phyloP scores from a whole-genome alignment of 2,888 invertebrate genomes.

The Ceraclea dissimilis region DNA sequence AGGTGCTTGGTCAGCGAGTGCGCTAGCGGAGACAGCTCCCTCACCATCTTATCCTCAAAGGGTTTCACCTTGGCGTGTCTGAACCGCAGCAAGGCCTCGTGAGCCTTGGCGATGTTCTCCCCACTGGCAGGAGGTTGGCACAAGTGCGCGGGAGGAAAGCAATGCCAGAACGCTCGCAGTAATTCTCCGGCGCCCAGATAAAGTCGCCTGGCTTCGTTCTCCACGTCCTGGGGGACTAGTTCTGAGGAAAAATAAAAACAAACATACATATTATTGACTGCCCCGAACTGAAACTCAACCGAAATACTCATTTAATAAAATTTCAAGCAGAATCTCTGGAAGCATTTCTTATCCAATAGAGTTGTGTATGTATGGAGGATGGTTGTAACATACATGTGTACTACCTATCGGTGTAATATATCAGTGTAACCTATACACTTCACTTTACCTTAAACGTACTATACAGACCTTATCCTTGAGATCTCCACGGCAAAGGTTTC shows the following conservation, averaged over 20 bases:
- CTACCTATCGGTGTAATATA: too few species aligned
- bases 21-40: slow-evolving; percentile 73
- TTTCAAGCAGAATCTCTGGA: too few species aligned
- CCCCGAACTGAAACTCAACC: too few species aligned
- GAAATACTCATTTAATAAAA: too few species aligned
- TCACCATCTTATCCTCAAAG: slow-evolving; percentile 78
- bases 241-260: slow-evolving; percentile 45
- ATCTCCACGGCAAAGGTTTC: too few species aligned
- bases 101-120: slow-evolving; percentile 77
- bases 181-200: slow-evolving; percentile 85
- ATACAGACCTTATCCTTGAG: too few species aligned
- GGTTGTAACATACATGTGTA: too few species aligned
- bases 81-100: slow-evolving; percentile 82
- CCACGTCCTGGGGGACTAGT: slow-evolving; percentile 74
- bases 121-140: slow-evolving; percentile 66
- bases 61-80: slow-evolving; percentile 79
- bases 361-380: too few species aligned
- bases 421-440: too few species aligned
- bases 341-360: too few species aligned
- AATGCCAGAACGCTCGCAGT: slow-evolving; percentile 89
- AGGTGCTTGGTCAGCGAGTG: slow-evolving; percentile 77
- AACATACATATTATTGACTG: not conserved
- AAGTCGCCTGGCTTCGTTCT: slow-evolving; percentile 74
- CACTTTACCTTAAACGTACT: too few species aligned
- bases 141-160: slow-evolving; percentile 72